Evolutionary conservation across 2,113 vertebrate genomes (phyloP).

Genomic region (Holacanthus passer): DNA sequence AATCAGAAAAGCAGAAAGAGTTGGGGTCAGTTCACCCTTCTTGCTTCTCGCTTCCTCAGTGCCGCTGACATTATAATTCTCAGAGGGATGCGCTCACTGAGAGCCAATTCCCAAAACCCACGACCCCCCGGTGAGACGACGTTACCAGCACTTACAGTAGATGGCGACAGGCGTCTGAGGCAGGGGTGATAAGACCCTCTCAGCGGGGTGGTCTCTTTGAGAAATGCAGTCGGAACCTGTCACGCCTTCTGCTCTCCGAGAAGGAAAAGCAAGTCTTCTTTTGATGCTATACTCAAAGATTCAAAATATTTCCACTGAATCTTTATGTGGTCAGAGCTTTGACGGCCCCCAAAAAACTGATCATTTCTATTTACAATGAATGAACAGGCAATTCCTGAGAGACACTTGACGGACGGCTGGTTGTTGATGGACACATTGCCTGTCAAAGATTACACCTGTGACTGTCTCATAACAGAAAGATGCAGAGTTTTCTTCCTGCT

Average conservation of each 20-base stretch:
- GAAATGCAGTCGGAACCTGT: constrained; percentile 39
- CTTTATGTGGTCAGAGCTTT: constrained; percentile 18
- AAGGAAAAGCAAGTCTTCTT: constrained; percentile 33
- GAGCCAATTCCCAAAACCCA: constrained; percentile 45
- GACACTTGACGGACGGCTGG: constrained; percentile 3
- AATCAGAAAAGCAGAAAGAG: not conserved
- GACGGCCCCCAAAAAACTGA: not conserved
- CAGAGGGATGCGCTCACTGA: not conserved
- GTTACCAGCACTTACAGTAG: constrained; percentile 63
- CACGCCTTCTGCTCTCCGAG: constrained; percentile 29
- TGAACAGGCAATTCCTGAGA: not conserved
- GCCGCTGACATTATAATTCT: constrained; percentile 56
- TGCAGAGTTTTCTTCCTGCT: not conserved
- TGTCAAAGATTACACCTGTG: not conserved
- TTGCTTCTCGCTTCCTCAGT: not conserved
- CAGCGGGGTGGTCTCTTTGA: constrained; percentile 60
- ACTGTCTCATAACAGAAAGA: not conserved
- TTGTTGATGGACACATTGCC: not conserved
- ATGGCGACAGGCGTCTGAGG: constrained; percentile 69
- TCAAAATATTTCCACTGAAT: constrained; percentile 21
- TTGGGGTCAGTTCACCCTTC: not conserved
- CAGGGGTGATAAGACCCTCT: constrained; percentile 57
- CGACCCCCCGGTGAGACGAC: constrained; percentile 34
- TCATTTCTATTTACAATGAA: not conserved
- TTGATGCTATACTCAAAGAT: constrained; percentile 51